Evolutionary conservation across 2,113 vertebrate genomes (phyloP).

Genomic region (Calyptomena viridis): DNA sequence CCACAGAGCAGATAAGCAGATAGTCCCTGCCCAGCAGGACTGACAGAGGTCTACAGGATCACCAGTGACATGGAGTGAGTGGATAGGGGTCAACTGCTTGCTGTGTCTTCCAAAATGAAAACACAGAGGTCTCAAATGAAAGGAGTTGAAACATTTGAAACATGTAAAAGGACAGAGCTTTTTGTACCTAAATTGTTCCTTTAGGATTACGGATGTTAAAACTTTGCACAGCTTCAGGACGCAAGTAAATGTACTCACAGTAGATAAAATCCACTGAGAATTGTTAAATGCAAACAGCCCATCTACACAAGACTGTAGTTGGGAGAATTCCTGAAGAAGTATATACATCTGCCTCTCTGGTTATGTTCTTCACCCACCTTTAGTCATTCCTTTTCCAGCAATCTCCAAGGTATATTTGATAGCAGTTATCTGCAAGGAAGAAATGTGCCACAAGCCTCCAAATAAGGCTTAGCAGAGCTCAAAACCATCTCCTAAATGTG

Average conservation of each 20-base stretch:
- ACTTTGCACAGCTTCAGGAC: background rate
- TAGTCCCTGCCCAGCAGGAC: background rate
- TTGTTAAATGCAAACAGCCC: background rate
- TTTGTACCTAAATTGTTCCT: background rate
- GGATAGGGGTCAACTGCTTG: background rate
- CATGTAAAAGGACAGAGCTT: background rate
- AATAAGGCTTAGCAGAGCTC: background rate
- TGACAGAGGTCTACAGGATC: background rate
- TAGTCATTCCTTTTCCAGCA: background rate
- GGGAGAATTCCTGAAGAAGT: background rate
- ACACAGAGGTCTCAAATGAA: background rate
- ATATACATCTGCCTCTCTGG: background rate
- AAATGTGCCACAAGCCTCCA: background rate
- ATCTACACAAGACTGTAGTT: background rate
- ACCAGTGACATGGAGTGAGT: background rate
- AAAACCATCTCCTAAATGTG: background rate
- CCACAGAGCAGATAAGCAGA: background rate
- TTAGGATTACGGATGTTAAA: background rate
- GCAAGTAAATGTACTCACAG: background rate
- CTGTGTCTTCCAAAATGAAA: background rate
- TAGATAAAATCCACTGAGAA: background rate
- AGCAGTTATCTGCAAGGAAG: background rate
- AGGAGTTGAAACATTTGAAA: background rate
- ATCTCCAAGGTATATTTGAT: background rate
- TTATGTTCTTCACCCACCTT: background rate